Conservation (phyloP, 2,113 vertebrate genomes). For the Entelurus aequoreus region DNA sequence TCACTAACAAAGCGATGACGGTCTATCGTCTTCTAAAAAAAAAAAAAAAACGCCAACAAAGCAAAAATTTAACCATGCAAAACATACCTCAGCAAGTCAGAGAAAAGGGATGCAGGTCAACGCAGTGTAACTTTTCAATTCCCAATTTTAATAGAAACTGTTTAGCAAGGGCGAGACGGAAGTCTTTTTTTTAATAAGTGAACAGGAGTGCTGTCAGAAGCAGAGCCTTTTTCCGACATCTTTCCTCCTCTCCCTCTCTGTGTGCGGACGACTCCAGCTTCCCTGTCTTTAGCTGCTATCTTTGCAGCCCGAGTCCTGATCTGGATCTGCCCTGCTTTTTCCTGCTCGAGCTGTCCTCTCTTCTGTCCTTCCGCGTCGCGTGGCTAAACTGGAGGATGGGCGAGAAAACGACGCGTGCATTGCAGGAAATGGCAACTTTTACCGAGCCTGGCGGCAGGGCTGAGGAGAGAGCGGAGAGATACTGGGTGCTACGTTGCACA, state of each 20-base stretch:
- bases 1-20: constrained; percentile 43
- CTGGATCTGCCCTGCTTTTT: constrained; percentile 59
- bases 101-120: constrained; percentile 57
- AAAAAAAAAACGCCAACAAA: constrained; percentile 51
- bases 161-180: constrained; percentile 56
- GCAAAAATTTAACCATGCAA: constrained; percentile 68
- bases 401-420: constrained; percentile 62
- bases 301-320: constrained; percentile 72
- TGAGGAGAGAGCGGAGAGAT: constrained; percentile 44
- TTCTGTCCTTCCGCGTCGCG: constrained; percentile 71
- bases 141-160: constrained; percentile 47
- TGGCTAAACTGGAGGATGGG: constrained; percentile 70
- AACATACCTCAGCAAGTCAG: constrained; percentile 74
- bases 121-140: constrained; percentile 39
- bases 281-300: constrained; percentile 64
- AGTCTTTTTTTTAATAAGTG: constrained; percentile 56
- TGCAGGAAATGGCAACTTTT: constrained; percentile 72
- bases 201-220: constrained; percentile 60
- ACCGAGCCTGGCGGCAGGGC: constrained; percentile 63
- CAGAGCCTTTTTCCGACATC: constrained; percentile 64
- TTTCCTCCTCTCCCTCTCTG: constrained; percentile 67
- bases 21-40: constrained; percentile 43
- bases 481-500: constrained; percentile 57
- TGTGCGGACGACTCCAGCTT: constrained; percentile 57
- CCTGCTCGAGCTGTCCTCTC: constrained; percentile 41